Conservation (phyloP, 2,113 vertebrate genomes). For the Macquaria ambigua region DNA sequence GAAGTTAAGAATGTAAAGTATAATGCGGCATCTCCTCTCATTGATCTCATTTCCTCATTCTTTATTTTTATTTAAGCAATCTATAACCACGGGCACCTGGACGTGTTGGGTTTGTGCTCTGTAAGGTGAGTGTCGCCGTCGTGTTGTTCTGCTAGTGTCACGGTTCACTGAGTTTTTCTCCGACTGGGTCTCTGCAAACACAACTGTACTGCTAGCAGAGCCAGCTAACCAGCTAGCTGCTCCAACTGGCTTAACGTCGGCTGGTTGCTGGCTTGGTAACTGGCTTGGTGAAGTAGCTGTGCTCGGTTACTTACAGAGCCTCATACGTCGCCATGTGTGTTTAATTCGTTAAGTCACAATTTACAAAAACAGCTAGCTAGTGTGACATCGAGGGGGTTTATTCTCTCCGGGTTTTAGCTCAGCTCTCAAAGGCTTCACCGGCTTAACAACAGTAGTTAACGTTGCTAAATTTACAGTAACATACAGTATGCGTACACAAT, state of each 20-base stretch:
- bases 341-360: background rate
- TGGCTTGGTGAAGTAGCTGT: background rate
- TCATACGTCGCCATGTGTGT: background rate
- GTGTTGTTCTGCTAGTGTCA: background rate
- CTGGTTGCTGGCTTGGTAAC: background rate
- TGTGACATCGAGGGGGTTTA: background rate
- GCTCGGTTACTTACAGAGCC: background rate
- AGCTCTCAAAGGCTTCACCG: conserved; percentile 2
- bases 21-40: conserved; percentile 63
- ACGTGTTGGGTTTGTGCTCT: conserved; percentile 38
- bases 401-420: background rate
- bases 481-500: background rate
- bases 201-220: conserved; percentile 39
- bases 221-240: conserved; percentile 45
- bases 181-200: background rate
- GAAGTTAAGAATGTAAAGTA: conserved; percentile 78
- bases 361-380: background rate
- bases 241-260: background rate
- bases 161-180: background rate
- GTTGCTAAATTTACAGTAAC: background rate
- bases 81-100: conserved; percentile 1
- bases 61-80: conserved; percentile 37
- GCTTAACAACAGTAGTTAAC: background rate
- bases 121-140: conserved; percentile 64
- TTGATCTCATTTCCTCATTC: conserved; percentile 58